Conservation (phyloP, 2,797 vertebrate species). For the Melanotaenia trifasciata region DNA sequence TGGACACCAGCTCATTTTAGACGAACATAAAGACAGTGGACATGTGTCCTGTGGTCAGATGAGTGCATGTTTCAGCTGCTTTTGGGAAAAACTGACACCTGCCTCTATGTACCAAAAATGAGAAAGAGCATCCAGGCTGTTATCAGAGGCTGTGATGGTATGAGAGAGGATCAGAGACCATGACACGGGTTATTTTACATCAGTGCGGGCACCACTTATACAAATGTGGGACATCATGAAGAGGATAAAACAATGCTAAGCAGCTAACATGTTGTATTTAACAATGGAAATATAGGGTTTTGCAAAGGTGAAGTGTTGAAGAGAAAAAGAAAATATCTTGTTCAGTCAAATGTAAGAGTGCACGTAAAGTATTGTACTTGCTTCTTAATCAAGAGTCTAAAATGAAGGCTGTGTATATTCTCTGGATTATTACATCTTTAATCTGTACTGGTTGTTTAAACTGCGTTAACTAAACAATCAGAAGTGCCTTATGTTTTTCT, state of each 20-base stretch:
- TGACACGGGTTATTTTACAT: background rate
- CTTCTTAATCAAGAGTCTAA: slow-evolving; percentile 5
- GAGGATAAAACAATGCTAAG: background rate
- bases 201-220: background rate
- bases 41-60: too few relatives aligned
- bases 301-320: background rate
- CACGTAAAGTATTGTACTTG: background rate
- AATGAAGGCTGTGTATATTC: background rate
- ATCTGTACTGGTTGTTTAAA: background rate
- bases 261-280: background rate
- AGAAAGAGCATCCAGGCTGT: background rate
- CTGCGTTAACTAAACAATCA: slow-evolving; percentile 13
- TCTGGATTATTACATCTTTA: background rate
- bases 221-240: background rate
- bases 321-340: background rate
- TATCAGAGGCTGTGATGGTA: background rate
- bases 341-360: background rate
- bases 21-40: too few relatives aligned
- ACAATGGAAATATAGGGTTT: background rate
- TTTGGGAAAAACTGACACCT: too few relatives aligned
- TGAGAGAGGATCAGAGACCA: background rate
- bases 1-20: too few relatives aligned
- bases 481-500: background rate
- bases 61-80: too few relatives aligned
- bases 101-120: background rate